A percentile compares a stretch with the other conserved stretches of the same genome.
Evolutionary conservation across 2,797 vertebrate species (phyloP).

Genomic region (Liasis olivaceus): DNA sequence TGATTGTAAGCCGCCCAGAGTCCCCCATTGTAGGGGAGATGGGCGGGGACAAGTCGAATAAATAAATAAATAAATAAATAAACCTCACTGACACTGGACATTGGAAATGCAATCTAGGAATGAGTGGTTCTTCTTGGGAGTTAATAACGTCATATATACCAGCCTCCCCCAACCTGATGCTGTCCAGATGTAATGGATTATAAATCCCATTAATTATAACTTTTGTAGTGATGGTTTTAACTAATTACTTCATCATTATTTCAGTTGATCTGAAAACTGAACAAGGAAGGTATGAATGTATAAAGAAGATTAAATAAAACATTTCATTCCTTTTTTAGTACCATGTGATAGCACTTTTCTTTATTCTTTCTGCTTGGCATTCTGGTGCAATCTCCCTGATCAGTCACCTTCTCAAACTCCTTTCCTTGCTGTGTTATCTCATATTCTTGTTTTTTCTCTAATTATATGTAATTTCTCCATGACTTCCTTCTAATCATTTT

Average conservation of each 20-base stretch:
- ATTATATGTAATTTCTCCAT: neutral
- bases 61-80: too few relatives aligned
- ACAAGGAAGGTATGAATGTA: neutral
- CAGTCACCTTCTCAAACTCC: neutral
- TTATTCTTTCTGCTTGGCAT: neutral
- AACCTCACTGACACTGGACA: neutral
- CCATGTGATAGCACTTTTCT: neutral
- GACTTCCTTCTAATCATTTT: neutral
- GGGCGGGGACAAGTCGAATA: too few relatives aligned
- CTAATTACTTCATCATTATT: neutral
- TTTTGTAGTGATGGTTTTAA: neutral
- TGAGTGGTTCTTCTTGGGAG: neutral
- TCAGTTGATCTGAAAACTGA: neutral
- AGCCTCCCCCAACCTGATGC: neutral
- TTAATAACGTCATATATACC: neutral
- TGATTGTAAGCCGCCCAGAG: too few relatives aligned
- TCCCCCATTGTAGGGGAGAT: too few relatives aligned
- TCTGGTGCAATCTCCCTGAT: neutral
- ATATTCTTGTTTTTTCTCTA: neutral
- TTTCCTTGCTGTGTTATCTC: neutral
- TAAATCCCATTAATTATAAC: neutral
- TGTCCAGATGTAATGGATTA: neutral
- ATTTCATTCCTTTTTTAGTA: neutral
- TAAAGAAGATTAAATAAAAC: neutral
- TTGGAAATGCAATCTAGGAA: neutral